Conservation (phyloP, 2,888 invertebrate genomes). For the Ichneumoninae sp. region DNA sequence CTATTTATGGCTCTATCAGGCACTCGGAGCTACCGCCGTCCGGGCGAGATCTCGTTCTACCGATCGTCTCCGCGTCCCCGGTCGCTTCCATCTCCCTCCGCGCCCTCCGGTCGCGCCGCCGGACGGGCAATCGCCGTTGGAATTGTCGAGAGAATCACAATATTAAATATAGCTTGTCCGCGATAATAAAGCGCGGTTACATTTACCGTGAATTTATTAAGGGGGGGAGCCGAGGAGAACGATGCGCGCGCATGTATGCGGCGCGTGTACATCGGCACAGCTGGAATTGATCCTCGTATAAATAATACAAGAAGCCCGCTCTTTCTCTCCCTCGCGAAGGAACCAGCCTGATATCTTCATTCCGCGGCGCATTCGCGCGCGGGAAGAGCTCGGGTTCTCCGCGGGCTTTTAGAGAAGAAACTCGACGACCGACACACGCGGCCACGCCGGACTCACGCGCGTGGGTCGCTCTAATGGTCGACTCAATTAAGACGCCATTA, state of each 20-base stretch:
- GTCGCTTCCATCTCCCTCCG: conserved; percentile 22
- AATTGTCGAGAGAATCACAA: conserved; percentile 49
- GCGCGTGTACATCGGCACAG: conserved; percentile 28
- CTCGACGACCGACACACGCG: not conserved
- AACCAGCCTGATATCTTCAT: conserved; percentile 27
- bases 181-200: conserved; percentile 48
- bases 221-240: not conserved
- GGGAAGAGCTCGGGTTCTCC: not conserved
- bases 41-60: conserved; percentile 53
- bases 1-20: conserved; percentile 83
- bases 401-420: not conserved
- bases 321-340: conserved; percentile 1
- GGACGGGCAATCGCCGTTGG: not conserved
- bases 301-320: conserved; percentile 42
- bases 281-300: conserved; percentile 51
- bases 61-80: conserved; percentile 32
- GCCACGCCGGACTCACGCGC: conserved; percentile 53
- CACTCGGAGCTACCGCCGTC: conserved; percentile 57
- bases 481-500: conserved; percentile 82
- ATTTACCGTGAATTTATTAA: conserved; percentile 43
- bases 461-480: conserved; percentile 79
- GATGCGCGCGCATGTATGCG: not conserved
- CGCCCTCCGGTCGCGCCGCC: not conserved
- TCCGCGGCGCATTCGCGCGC: conserved; percentile 1
- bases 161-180: conserved; percentile 46